Base-by-base conservation (phyloP, 2,797 vertebrate genomes). In the Menidia menidia region DNA sequence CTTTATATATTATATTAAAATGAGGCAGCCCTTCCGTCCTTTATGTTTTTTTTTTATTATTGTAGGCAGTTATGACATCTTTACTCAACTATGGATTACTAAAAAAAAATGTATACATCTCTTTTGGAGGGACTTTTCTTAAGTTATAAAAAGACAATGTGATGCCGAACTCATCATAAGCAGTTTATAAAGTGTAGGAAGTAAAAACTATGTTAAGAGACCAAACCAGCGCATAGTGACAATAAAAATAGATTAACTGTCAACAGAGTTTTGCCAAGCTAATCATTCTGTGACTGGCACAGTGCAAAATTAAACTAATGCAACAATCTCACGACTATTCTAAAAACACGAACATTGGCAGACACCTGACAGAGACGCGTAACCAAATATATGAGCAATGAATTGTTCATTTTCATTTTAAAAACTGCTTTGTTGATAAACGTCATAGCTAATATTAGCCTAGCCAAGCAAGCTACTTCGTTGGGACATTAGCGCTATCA, bases 381-480 rank as follows among this genome's bases (percentile, higher is more conserved):
- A 32, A 3, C 3, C 14, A 30, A 13, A 25, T 0, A 43, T 0
- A 0, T 31, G 18, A 53, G 52, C 12, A 35, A 14, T 0, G 13
- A 1, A 4, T 11, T 0, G 0, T 9, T 18, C 6, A 25, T 15
- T 55, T 42, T 1, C 60, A 7, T 56, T 15, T 13, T 19, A 57
- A 6, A 0, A 10, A 14, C 15, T 11, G 51, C 16, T 63, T 61
- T 84, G 79, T 84, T 86, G 74, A 84, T 74, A 69, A 8, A 58
- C 70, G 19, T 83, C 54, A 76, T 69, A 67, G 31, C 60, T 70
- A 65, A 30, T 58, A 33, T 71, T 84, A 82, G 81, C 80, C 48
- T 13, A 10, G 3, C 54, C 32, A 30, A 41, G 42, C 68, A 43
- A 32, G 42, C 19, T 41, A 32, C 15, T 4, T 41, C 19, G 12